Conservation (phyloP, 2,888 invertebrate species). For the Clunio marinus region DNA sequence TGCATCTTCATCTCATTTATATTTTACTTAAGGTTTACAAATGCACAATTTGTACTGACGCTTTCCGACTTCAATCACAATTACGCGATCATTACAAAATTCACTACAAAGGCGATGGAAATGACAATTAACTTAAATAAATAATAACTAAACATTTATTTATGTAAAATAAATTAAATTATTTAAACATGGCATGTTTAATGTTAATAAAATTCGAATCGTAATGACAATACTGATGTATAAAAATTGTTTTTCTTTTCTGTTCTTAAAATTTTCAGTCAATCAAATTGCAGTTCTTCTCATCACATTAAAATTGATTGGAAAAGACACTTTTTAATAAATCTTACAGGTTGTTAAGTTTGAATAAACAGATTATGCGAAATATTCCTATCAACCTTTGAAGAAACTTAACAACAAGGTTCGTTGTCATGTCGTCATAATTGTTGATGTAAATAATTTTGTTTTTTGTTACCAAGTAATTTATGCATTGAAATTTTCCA, state of each 20-base stretch:
- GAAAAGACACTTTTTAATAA: too few relatives aligned
- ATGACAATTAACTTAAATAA: background rate
- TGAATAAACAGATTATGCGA: too few relatives aligned
- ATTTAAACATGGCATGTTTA: background rate
- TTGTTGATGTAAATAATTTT: background rate
- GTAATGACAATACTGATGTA: too few relatives aligned
- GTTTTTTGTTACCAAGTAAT: too few relatives aligned
- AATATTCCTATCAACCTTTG: background rate
- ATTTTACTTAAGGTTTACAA: too few relatives aligned
- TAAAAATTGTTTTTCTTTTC: too few relatives aligned
- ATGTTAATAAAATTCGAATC: too few relatives aligned
- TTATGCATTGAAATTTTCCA: background rate
- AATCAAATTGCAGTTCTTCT: too few relatives aligned
- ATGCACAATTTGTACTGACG: constrained; percentile 16
- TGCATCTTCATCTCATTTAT: background rate
- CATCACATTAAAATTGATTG: too few relatives aligned
- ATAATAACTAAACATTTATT: background rate
- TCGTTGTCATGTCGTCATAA: background rate
- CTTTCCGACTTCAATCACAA: constrained; percentile 6
- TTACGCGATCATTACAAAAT: constrained; percentile 21
- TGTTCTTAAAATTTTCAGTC: too few relatives aligned
- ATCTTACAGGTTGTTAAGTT: too few relatives aligned
- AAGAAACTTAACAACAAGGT: background rate
- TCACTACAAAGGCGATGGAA: constrained; percentile 4
- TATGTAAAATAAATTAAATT: background rate